Conservation (phyloP, 1,140 invertebrate genomes). For the Lutraria rhynchaena region DNA sequence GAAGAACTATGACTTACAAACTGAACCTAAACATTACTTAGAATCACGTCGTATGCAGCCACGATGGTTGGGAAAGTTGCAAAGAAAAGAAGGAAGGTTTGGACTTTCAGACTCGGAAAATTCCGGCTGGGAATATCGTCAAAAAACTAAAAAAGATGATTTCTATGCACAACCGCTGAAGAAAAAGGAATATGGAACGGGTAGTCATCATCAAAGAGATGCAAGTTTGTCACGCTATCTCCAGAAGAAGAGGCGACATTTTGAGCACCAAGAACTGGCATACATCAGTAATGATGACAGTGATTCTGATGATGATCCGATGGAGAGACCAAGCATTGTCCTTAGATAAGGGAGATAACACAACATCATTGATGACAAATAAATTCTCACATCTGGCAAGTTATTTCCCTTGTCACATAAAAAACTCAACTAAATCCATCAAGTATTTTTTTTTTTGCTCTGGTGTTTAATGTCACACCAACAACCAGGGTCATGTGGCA, state of each 20-base stretch:
- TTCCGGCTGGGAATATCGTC: conserved; percentile 38
- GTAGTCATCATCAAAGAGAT: conserved; percentile 50
- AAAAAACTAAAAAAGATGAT: conserved; percentile 3
- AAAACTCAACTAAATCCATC: too few species aligned
- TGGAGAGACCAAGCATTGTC: conserved; percentile 31
- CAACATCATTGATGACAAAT: too few species aligned
- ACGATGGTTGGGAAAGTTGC: conserved; percentile 59
- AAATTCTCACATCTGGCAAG: not conserved
- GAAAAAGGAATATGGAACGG: conserved; percentile 38
- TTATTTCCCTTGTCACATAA: too few species aligned
- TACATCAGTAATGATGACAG: conserved; percentile 15
- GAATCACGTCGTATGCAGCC: conserved; percentile 42
- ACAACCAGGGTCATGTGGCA: too few species aligned
- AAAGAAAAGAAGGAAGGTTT: conserved; percentile 37
- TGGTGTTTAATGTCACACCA: too few species aligned
- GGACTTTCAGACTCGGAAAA: conserved; percentile 32
- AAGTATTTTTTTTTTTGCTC: too few species aligned
- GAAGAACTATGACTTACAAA: not conserved
- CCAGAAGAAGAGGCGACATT: conserved; percentile 6
- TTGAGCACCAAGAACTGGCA: conserved; percentile 38
- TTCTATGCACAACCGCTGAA: conserved; percentile 35
- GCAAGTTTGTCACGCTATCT: conserved; percentile 32
- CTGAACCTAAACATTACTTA: not conserved
- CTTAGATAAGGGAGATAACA: conserved; percentile 29
- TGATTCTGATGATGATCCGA: conserved; percentile 7